Evolutionary conservation across 2,797 vertebrate species (phyloP).

Genomic region (Chelon auratus): DNA sequence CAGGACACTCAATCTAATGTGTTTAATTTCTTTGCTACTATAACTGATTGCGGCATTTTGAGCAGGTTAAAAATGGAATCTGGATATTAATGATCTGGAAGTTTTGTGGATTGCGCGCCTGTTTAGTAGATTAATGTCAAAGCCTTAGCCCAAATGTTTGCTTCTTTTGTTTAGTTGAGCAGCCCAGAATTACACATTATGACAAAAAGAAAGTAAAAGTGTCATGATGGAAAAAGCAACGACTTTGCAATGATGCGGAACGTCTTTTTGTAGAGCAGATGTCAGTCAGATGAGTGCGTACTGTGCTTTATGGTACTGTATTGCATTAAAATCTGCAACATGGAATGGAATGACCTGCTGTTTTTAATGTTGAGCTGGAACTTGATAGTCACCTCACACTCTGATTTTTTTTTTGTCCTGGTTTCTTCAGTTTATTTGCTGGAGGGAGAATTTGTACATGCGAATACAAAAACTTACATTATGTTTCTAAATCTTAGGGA

Average conservation of each 20-base stretch:
- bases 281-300: slow-evolving; percentile 37
- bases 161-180: slow-evolving; percentile 28
- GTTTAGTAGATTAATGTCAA: slow-evolving; percentile 27
- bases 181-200: slow-evolving; percentile 16
- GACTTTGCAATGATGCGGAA: slow-evolving; percentile 31
- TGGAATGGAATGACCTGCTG: slow-evolving; percentile 23
- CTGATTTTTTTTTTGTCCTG: neutral
- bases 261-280: slow-evolving; percentile 41
- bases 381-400: slow-evolving; percentile 1
- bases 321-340: slow-evolving; percentile 30
- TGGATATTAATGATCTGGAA: slow-evolving; percentile 31
- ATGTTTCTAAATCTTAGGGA: neutral
- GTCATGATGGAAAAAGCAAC: slow-evolving; percentile 28
- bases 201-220: slow-evolving; percentile 38
- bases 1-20: neutral
- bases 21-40: slow-evolving; percentile 1
- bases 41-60: neutral
- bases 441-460: slow-evolving; percentile 14
- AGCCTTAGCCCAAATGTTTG: slow-evolving; percentile 35
- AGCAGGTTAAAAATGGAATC: slow-evolving; percentile 3
- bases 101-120: slow-evolving; percentile 41
- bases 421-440: neutral
- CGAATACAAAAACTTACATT: neutral
- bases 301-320: slow-evolving; percentile 12
- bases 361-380: slow-evolving; percentile 36